phyloP scores from a whole-genome alignment of 2,113 vertebrate species.

The Heloderma charlesbogerti region DNA sequence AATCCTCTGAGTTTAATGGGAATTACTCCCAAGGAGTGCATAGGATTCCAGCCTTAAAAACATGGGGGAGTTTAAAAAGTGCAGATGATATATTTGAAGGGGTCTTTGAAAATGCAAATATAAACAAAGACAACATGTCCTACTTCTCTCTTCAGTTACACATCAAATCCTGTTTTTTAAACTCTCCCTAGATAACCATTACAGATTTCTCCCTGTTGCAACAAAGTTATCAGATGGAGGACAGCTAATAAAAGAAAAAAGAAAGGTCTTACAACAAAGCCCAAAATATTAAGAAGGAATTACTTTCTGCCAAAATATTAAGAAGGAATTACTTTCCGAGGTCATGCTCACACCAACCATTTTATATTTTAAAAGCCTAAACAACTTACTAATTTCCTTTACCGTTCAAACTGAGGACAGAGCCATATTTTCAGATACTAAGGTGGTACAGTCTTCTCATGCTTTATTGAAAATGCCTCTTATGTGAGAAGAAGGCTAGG shows the following conservation, averaged over 20 bases:
- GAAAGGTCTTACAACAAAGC: neutral
- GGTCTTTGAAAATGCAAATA: neutral
- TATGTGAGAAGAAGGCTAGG: too few species aligned
- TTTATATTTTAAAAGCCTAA: neutral
- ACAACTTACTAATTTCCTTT: neutral
- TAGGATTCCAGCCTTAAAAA: neutral
- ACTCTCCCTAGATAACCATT: neutral
- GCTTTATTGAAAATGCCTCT: neutral
- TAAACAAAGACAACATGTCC: neutral
- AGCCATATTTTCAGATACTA: neutral
- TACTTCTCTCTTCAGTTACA: too few species aligned
- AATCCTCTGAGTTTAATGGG: neutral
- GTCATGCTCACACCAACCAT: neutral
- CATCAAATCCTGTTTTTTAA: neutral
- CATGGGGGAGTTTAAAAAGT: neutral
- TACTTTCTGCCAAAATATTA: neutral
- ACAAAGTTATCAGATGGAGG: neutral
- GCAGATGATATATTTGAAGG: neutral
- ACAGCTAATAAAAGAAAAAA: neutral
- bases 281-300: neutral
- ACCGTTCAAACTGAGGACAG: neutral
- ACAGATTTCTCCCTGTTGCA: neutral
- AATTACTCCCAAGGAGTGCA: neutral
- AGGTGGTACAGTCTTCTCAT: neutral
- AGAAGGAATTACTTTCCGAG: neutral